A percentile compares a stretch with the other conserved stretches of the same genome.
Conservation (phyloP, 2,113 vertebrate species). For the Psilopogon haemacephalus region DNA sequence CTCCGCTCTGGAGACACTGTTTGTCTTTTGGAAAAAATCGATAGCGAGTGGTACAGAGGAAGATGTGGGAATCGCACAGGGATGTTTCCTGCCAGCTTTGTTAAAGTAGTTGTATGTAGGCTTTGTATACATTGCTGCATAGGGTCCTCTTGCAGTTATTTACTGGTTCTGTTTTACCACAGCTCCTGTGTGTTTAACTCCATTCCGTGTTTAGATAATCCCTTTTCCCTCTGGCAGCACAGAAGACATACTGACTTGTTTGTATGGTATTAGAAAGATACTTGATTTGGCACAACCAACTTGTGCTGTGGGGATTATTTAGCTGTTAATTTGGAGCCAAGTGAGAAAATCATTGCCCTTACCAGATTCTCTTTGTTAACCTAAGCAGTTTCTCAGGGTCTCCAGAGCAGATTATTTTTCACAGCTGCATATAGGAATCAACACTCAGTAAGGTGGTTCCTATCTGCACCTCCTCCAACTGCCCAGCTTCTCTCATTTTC, state of each 20-base stretch:
- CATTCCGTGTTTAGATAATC: conserved; percentile 11
- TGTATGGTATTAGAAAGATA: conserved; percentile 8
- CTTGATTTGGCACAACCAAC: background rate
- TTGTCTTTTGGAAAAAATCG: conserved; percentile 85
- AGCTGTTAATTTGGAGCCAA: conserved; percentile 31
- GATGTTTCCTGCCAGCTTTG: conserved; percentile 88
- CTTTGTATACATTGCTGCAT: background rate
- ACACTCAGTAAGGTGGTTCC: background rate
- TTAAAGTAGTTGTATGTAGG: conserved; percentile 85
- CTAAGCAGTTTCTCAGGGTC: background rate
- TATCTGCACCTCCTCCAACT: background rate
- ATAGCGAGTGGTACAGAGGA: conserved; percentile 90
- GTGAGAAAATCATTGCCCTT: conserved; percentile 3
- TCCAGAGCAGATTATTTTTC: background rate
- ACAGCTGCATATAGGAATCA: background rate
- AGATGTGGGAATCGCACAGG: conserved; percentile 82
- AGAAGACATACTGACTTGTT: background rate
- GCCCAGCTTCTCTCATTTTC: background rate
- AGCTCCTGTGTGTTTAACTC: background rate
- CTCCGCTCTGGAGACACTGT: conserved; percentile 87
- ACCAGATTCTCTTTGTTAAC: background rate
- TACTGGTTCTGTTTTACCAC: background rate
- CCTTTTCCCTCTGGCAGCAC: background rate
- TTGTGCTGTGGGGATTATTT: conserved; percentile 3
- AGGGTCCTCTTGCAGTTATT: background rate